A percentile compares a stretch with the other conserved stretches of the same genome.
phyloP scores from a whole-genome alignment of 1,140 invertebrate genomes.

The Philotrypesis tridentata region DNA sequence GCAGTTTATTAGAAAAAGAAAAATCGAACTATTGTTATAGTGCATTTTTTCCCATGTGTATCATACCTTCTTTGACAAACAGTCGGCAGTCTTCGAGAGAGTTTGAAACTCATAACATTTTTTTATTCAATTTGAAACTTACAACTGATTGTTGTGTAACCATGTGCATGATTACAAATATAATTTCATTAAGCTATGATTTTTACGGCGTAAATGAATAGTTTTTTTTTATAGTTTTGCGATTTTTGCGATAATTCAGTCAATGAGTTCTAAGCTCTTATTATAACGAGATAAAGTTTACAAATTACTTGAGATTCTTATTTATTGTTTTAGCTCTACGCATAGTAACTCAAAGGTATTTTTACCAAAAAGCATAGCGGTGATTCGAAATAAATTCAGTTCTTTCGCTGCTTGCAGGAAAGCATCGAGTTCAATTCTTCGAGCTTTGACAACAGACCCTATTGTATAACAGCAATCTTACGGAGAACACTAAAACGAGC shows the following conservation, averaged over 20 bases:
- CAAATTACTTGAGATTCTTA: background rate
- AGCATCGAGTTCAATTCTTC: background rate
- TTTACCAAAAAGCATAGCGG: too few relatives aligned
- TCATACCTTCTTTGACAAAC: background rate
- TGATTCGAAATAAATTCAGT: background rate
- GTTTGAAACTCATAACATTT: conserved; percentile 9
- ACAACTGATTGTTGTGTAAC: background rate
- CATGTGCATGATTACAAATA: background rate
- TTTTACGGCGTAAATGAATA: background rate
- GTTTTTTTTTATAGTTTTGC: conserved; percentile 4
- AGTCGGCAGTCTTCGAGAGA: conserved; percentile 29
- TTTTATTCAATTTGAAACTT: background rate
- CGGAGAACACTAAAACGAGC: background rate
- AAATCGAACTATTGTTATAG: background rate
- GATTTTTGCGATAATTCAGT: background rate
- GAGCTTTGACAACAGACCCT: background rate
- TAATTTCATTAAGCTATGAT: background rate
- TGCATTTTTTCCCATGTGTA: background rate
- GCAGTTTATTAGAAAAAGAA: background rate
- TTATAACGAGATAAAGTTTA: background rate
- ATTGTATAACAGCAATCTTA: background rate
- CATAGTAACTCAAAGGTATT: too few relatives aligned
- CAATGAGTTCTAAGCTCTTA: conserved; percentile 18
- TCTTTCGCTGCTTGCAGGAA: background rate
- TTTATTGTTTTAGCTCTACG: background rate